These are phyloP conservation scores for Euwallacea similis DNA, from an alignment of 1,140 invertebrate species.

Conservation along the genomic window DNA sequence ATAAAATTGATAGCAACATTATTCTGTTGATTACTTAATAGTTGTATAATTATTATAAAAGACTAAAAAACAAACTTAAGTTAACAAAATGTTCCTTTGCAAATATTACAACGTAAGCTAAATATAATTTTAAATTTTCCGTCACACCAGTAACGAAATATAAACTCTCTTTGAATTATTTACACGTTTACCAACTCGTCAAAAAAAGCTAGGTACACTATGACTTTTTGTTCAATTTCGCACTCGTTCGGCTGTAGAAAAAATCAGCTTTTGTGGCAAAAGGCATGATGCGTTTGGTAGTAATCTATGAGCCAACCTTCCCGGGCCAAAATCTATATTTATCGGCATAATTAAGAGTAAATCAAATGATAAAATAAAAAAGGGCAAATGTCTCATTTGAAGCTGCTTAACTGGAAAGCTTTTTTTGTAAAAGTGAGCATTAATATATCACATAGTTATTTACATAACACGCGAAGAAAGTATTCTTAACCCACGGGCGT, in stretches of 20 bases:
- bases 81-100: conserved; percentile 38
- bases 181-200: conserved; percentile 35
- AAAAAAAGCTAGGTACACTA: conserved; percentile 10
- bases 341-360: background rate
- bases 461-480: too few relatives aligned
- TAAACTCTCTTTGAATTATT: conserved; percentile 38
- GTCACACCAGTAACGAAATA: conserved; percentile 37
- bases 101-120: conserved; percentile 42
- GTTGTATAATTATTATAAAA: conserved; percentile 41
- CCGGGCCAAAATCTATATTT: too few relatives aligned
- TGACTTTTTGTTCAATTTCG: too few relatives aligned
- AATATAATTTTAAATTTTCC: conserved; percentile 39
- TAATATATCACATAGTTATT: too few relatives aligned
- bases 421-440: too few relatives aligned
- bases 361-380: too few relatives aligned
- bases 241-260: conserved; percentile 1
- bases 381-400: too few relatives aligned
- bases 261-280: background rate
- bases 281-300: background rate
- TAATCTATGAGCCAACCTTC: too few relatives aligned
- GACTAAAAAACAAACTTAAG: conserved; percentile 43
- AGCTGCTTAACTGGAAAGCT: too few relatives aligned
- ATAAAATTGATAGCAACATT: conserved; percentile 49
- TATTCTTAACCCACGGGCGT: too few relatives aligned
- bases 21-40: conserved; percentile 43